Evolutionary conservation across 2,888 invertebrate species (phyloP).

Genomic region (Parnassius glacialis): DNA sequence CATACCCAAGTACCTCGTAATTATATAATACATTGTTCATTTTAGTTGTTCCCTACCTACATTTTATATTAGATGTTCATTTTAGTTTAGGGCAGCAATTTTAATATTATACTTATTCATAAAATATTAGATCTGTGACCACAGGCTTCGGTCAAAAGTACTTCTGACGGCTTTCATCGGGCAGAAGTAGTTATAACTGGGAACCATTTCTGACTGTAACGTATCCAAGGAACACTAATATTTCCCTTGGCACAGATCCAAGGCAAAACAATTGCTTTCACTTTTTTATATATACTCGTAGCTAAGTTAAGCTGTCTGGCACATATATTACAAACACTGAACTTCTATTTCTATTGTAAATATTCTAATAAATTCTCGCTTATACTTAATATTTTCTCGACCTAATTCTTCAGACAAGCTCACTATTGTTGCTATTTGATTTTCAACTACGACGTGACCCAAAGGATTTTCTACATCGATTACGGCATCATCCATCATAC

Average conservation of each 20-base stretch:
- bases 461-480: constrained; percentile 23
- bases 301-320: constrained; percentile 32
- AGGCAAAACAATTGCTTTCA: constrained; percentile 43
- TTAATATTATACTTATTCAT: too few species aligned
- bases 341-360: neutral
- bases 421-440: constrained; percentile 12
- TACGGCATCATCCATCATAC: constrained; percentile 28
- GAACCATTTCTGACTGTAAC: constrained; percentile 32
- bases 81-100: too few species aligned
- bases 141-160: constrained; percentile 28
- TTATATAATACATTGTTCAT: neutral
- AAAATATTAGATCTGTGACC: constrained; percentile 25
- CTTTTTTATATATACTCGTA: constrained; percentile 35
- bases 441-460: constrained; percentile 8
- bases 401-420: constrained; percentile 16
- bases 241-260: constrained; percentile 51
- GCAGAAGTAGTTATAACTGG: too few species aligned
- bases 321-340: constrained; percentile 17
- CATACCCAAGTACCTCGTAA: too few species aligned
- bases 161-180: too few species aligned
- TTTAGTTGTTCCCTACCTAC: neutral
- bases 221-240: constrained; percentile 35
- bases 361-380: neutral
- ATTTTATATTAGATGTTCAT: too few species aligned
- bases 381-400: constrained; percentile 22